Evolutionary conservation across 1,140 invertebrate species (phyloP).

Genomic region (Lerema accius): DNA sequence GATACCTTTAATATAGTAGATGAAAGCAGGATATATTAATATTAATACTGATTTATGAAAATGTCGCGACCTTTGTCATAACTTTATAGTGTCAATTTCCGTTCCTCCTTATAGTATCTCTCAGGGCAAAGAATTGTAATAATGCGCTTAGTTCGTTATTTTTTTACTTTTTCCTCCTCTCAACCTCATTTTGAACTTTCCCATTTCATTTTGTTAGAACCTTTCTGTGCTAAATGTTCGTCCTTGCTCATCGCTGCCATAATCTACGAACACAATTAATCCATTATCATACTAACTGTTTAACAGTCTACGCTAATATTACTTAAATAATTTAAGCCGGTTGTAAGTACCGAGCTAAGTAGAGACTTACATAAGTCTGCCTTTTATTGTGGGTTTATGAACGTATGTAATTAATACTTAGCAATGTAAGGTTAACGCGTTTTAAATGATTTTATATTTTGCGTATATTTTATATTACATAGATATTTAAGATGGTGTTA

Average conservation of each 20-base stretch:
- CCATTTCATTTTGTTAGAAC: background rate
- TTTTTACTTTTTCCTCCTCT: slow-evolving; percentile 4
- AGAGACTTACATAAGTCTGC: too few species aligned
- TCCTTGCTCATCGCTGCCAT: background rate
- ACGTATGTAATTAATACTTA: too few species aligned
- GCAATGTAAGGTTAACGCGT: too few species aligned
- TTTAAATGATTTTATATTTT: too few species aligned
- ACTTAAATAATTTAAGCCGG: background rate
- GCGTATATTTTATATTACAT: too few species aligned
- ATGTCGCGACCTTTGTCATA: background rate
- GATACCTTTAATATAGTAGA: too few species aligned
- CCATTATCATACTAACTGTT: too few species aligned
- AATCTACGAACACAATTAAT: background rate
- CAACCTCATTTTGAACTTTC: background rate
- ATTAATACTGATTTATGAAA: too few species aligned
- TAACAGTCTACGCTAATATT: background rate
- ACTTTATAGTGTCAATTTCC: background rate
- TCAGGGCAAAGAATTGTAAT: background rate
- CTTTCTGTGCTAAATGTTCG: background rate
- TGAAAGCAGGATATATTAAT: too few species aligned
- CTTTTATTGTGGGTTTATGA: too few species aligned
- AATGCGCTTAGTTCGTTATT: background rate
- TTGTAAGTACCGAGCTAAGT: background rate
- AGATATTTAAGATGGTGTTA: too few species aligned
- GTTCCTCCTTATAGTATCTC: background rate